Evolutionary conservation across 2,797 vertebrate genomes (phyloP).

Genomic region (Setipinna tenuifilis): DNA sequence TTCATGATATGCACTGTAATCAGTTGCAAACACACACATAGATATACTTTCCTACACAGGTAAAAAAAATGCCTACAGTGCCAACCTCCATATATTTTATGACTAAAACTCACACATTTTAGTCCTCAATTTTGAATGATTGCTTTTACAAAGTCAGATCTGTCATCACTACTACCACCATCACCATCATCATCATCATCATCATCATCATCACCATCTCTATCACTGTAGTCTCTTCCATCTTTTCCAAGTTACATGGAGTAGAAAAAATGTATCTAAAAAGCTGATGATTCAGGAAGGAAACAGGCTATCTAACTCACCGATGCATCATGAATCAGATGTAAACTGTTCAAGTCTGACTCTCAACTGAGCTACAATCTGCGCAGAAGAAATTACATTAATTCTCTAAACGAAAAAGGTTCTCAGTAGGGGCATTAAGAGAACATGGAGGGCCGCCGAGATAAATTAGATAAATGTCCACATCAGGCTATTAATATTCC

Average conservation of each 20-base stretch:
- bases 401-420: conserved; percentile 18
- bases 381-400: not conserved
- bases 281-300: not conserved
- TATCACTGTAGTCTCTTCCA: not conserved
- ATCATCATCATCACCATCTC: not conserved
- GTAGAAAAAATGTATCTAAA: not conserved
- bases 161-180: not conserved
- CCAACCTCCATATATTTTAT: not conserved
- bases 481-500: conserved; percentile 7
- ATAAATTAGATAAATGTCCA: conserved; percentile 19
- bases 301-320: not conserved
- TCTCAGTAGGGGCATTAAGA: conserved; percentile 13
- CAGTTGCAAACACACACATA: not conserved
- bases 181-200: not conserved
- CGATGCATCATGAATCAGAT: not conserved
- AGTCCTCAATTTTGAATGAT: not conserved
- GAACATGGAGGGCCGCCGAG: conserved; percentile 9
- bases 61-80: not conserved
- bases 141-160: not conserved
- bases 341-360: conserved; percentile 6
- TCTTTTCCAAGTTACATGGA: not conserved
- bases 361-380: not conserved
- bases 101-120: too few species aligned
- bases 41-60: not conserved
- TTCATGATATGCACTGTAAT: not conserved